phyloP scores from a whole-genome alignment of 2,113 vertebrate species.

The Dasyurus viverrinus region DNA sequence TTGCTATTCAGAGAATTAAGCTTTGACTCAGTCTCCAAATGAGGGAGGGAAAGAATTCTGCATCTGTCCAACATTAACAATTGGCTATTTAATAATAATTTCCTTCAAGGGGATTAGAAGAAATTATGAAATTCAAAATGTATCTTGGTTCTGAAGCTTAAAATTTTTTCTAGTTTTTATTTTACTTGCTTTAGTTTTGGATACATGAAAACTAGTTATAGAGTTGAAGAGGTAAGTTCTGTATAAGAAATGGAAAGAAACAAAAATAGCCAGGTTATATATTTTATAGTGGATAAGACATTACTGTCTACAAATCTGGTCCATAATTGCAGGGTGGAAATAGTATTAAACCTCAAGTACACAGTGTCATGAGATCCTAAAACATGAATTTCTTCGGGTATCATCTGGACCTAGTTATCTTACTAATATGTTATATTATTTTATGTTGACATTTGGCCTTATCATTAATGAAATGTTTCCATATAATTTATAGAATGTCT shows the following conservation, averaged over 20 bases:
- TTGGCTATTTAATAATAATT: background rate
- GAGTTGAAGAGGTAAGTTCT: conserved; percentile 46
- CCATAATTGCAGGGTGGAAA: conserved; percentile 66
- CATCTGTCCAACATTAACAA: too few species aligned
- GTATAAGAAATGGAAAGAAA: conserved; percentile 21
- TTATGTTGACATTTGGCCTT: conserved; percentile 56
- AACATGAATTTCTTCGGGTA: conserved; percentile 53
- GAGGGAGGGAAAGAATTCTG: too few species aligned
- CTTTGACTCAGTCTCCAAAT: too few species aligned
- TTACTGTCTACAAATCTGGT: conserved; percentile 43
- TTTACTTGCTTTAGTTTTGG: background rate
- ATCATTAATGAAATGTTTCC: conserved; percentile 66
- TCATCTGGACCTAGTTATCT: conserved; percentile 61
- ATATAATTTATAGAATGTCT: conserved; percentile 64
- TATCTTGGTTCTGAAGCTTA: background rate
- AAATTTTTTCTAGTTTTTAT: conserved; percentile 1
- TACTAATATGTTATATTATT: conserved; percentile 48
- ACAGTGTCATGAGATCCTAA: conserved; percentile 5
- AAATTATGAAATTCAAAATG: background rate
- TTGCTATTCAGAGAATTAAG: too few species aligned
- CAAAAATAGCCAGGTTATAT: conserved; percentile 42
- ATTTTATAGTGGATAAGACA: conserved; percentile 62
- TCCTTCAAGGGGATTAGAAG: conserved; percentile 25
- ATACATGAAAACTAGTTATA: conserved; percentile 52
- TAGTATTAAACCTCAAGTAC: conserved; percentile 53